A percentile compares a stretch with the other conserved stretches of the same genome.
Conservation (phyloP, 2,888 invertebrate genomes). For the Dusona sp. region DNA sequence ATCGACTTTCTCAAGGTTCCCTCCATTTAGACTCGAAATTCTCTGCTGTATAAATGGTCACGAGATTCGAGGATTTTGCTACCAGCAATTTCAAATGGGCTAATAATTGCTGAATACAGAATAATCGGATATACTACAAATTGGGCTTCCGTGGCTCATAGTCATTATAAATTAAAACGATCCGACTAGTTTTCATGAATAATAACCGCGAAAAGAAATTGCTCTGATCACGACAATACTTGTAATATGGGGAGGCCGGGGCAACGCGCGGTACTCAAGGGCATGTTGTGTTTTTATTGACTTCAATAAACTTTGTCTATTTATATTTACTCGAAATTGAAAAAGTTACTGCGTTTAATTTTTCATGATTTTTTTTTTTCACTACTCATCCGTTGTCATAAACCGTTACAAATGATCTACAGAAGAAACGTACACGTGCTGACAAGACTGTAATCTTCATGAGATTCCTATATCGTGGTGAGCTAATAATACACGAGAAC, state of each 20-base stretch:
- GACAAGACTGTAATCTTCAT: background rate
- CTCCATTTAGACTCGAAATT: conserved; percentile 29
- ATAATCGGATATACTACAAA: background rate
- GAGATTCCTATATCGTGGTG: background rate
- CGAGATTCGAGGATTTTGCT: background rate
- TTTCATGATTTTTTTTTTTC: background rate
- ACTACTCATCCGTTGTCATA: background rate
- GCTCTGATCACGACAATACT: background rate
- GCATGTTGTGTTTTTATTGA: background rate
- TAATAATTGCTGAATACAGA: background rate
- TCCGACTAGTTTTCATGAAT: background rate
- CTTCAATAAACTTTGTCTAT: background rate
- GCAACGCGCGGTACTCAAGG: background rate
- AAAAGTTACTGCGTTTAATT: background rate
- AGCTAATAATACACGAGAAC: background rate
- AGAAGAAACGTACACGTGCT: background rate
- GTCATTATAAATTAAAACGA: background rate
- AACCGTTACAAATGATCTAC: no score
- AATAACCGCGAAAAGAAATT: background rate
- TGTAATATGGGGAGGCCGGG: no score
- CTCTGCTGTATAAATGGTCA: background rate
- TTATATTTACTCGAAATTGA: background rate
- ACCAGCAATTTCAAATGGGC: conserved; percentile 3
- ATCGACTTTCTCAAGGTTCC: conserved; percentile 35
- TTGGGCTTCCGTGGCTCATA: background rate